Percentiles rank a stretch among this genome's conserved stretches.
Conservation (phyloP, 1,140 invertebrate genomes). For the Heterodera carotae region DNA sequence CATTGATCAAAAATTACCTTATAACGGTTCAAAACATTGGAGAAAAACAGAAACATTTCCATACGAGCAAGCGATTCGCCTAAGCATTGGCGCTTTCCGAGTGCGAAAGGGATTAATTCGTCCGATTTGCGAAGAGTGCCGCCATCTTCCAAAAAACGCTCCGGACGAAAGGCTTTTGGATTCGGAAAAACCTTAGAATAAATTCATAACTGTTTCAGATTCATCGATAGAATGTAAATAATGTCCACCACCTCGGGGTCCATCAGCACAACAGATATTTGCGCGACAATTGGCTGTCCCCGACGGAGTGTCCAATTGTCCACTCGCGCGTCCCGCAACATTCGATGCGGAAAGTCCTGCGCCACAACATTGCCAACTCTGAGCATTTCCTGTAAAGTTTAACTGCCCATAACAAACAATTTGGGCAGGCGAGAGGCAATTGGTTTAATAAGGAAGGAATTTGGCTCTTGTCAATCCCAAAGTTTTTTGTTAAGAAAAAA, state of each 20-base stretch:
- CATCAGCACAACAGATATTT: conserved; percentile 34
- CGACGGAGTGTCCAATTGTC: conserved; percentile 10
- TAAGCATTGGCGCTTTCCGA: conserved; percentile 40
- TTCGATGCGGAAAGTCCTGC: conserved; percentile 32
- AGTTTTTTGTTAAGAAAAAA: no score
- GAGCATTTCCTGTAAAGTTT: conserved; percentile 28
- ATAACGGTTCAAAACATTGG: conserved; percentile 35
- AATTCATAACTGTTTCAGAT: no score
- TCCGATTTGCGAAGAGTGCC: conserved; percentile 28
- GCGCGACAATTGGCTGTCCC: conserved; percentile 29
- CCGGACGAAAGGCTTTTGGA: conserved; percentile 21
- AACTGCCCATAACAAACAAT: not conserved
- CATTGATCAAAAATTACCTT: no score
- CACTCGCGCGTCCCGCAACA: conserved; percentile 23
- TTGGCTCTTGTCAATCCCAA: no score
- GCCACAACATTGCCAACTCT: conserved; percentile 35
- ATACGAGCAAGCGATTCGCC: conserved; percentile 46
- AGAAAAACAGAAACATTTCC: conserved; percentile 42
- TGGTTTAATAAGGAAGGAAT: no score
- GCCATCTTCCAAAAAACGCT: conserved; percentile 31
- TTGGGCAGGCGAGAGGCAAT: no score
- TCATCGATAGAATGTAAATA: no score
- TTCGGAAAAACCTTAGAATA: conserved; percentile 27
- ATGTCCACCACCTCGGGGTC: conserved; percentile 37
- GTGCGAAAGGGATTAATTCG: conserved; percentile 31